Evolutionary conservation across 2,113 vertebrate genomes (phyloP).

Genomic region (Casuarius casuarius): DNA sequence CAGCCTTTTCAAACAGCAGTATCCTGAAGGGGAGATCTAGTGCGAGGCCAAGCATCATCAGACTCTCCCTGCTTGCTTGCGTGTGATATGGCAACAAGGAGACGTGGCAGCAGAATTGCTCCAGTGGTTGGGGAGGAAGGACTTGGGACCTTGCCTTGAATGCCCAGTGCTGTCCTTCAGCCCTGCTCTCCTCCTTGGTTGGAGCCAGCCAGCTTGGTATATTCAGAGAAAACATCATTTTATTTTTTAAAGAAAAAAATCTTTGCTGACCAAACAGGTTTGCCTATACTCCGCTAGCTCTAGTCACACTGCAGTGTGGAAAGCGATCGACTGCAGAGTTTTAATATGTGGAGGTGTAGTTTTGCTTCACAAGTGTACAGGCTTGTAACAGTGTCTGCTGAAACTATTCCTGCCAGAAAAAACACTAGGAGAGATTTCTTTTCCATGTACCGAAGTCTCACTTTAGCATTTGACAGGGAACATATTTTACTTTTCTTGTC

Average conservation of each 20-base stretch:
- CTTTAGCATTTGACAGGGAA: constrained; percentile 25
- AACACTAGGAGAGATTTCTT: constrained; percentile 43
- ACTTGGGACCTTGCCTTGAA: background rate
- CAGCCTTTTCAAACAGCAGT: background rate
- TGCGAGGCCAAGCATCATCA: background rate
- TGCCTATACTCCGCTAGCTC: background rate
- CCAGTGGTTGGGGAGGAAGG: background rate
- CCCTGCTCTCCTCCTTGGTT: background rate
- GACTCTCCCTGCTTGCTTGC: background rate
- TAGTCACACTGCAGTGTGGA: background rate
- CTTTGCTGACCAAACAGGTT: background rate
- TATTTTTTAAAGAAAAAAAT: background rate
- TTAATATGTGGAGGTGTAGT: constrained; percentile 31
- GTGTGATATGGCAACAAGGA: background rate
- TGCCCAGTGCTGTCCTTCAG: background rate
- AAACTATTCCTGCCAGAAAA: constrained; percentile 52
- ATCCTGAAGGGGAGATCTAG: background rate
- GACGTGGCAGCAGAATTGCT: background rate
- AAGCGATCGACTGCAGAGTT: background rate
- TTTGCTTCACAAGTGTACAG: background rate
- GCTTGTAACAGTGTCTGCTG: constrained; percentile 34
- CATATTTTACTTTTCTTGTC: background rate
- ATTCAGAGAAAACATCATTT: background rate
- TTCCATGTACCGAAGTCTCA: background rate
- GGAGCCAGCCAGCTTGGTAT: background rate